Evolutionary conservation across 37 sponge, comb jelly and placozoan genomes (phyloP), one percentile per base, ranked within the genome.

Genomic region (Haliclona indistincta): DNA sequence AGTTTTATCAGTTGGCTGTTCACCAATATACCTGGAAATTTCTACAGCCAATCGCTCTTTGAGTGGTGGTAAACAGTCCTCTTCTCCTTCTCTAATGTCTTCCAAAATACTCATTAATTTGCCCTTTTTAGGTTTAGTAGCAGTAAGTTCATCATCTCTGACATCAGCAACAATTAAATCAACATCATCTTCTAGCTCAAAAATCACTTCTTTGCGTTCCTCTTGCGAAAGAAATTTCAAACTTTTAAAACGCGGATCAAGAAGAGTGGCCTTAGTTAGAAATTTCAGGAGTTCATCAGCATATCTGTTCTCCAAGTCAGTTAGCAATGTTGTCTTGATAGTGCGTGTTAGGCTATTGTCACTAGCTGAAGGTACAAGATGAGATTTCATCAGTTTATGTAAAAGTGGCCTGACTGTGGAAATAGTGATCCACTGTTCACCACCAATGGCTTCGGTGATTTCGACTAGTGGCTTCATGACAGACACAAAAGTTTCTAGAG

Each of bases 401-500:
- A 69, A 33, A 3, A 79, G 53, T 26, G 71, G 80, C n/a, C 72
- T 49, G 1, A 71, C 25, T 49, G 72, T 49, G 6, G 51, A 30
- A 35, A 49, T 30, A 49, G 43, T 43, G 4, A 20, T 23, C 32
- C 72, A 49, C 20, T 71, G 15, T 64, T 82, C 66, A 43, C 53
- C 43, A 36, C 68, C 54, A 26, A 82, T 65, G 22, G 54, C 83
- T 73, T 74, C 83, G 13, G 68, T 75, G 37, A 73, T 60, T 22
- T 76, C 39, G 33, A 65, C 83, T 38, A 82, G 30, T 4, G 81
- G 67, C 42, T 64, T 62, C 74, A 75, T 72, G 36, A 73, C 67
- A 19, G 23, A 7, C 5, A 64, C 55, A 44, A 53, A 72, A 2
- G 35, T 33, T 36, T 74, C 56, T 67, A 82, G 37, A 8, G 55